Conservation (phyloP, 1,140 invertebrate genomes). For the Pseudomyrmex pallidus region DNA sequence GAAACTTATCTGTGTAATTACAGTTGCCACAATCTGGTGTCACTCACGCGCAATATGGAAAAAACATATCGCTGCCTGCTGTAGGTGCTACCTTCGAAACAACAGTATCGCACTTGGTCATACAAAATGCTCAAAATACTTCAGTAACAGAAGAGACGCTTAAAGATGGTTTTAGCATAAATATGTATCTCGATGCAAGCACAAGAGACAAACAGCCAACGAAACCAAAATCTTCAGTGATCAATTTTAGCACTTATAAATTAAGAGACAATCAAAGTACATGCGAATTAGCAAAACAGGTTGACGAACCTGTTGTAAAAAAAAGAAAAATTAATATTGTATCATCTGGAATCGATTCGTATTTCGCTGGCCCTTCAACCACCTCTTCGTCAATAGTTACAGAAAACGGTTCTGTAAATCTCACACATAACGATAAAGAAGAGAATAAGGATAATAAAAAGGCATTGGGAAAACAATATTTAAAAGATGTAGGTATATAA, state of each 20-base stretch:
- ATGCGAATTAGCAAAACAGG: conserved; percentile 80
- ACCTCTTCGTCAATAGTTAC: conserved; percentile 78
- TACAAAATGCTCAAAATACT: conserved; percentile 39
- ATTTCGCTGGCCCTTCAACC: conserved; percentile 73
- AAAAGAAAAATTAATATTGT: conserved; percentile 86
- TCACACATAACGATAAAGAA: conserved; percentile 69
- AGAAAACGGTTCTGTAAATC: conserved; percentile 60
- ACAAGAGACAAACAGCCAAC: conserved; percentile 43
- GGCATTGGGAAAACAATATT: conserved; percentile 74
- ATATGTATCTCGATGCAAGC: conserved; percentile 64
- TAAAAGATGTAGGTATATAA: conserved; percentile 74
- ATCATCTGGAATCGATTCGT: conserved; percentile 72
- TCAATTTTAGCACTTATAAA: conserved; percentile 78
- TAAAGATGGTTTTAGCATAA: conserved; percentile 71
- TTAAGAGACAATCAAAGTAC: conserved; percentile 63
- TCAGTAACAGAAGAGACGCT: not conserved
- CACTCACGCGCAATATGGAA: not conserved
- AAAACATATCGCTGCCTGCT: conserved; percentile 67
- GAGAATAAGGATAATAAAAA: conserved; percentile 66
- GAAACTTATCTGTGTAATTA: conserved; percentile 36
- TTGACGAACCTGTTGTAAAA: conserved; percentile 75
- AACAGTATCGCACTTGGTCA: conserved; percentile 32
- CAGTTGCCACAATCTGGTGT: conserved; percentile 72
- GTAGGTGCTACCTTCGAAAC: conserved; percentile 74
- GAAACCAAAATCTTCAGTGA: conserved; percentile 69